These are phyloP conservation scores for Ctenopoma multispine DNA, from an alignment of 2,797 vertebrate genomes.

Conservation along the genomic window DNA sequence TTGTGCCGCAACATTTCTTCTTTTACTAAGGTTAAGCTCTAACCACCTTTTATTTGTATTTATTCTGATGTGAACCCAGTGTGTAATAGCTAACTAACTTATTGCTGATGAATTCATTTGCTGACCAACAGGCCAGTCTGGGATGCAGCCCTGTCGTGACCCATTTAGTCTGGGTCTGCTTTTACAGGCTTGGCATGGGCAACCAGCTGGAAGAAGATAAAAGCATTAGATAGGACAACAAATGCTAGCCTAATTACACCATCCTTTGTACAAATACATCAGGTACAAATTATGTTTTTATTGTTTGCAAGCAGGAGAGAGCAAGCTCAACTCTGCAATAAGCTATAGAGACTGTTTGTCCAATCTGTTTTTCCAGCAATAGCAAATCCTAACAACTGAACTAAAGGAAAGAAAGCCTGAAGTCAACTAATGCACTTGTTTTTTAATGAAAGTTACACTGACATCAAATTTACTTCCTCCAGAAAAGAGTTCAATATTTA, in stretches of 20 bases:
- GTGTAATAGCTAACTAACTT: neutral
- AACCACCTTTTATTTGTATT: neutral
- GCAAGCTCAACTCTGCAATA: slow-evolving; percentile 64
- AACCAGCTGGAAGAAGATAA: slow-evolving; percentile 77
- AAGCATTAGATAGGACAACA: slow-evolving; percentile 76
- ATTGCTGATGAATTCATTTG: slow-evolving; percentile 27
- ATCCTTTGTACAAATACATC: slow-evolving; percentile 76
- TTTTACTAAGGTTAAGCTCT: neutral
- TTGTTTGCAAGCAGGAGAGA: slow-evolving; percentile 78
- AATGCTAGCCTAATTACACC: slow-evolving; percentile 79
- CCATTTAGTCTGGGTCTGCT: slow-evolving; percentile 68
- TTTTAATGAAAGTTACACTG: neutral
- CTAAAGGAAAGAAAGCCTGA: slow-evolving; percentile 21
- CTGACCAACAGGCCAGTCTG: slow-evolving; percentile 51
- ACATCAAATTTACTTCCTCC: slow-evolving; percentile 9
- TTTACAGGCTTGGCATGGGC: slow-evolving; percentile 69
- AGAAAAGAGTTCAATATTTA: neutral
- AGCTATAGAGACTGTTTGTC: slow-evolving; percentile 60
- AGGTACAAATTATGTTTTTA: slow-evolving; percentile 83
- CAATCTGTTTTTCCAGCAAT: slow-evolving; percentile 65
- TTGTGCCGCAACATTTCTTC: slow-evolving; percentile 27
- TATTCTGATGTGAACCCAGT: slow-evolving; percentile 10
- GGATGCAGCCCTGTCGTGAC: slow-evolving; percentile 55
- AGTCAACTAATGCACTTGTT: slow-evolving; percentile 21
- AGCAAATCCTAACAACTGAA: slow-evolving; percentile 30